Percentiles rank a stretch among this genome's conserved stretches.
These are phyloP conservation scores for Papilio polyxenes DNA, from an alignment of 1,140 invertebrate genomes.

Conservation along the genomic window DNA sequence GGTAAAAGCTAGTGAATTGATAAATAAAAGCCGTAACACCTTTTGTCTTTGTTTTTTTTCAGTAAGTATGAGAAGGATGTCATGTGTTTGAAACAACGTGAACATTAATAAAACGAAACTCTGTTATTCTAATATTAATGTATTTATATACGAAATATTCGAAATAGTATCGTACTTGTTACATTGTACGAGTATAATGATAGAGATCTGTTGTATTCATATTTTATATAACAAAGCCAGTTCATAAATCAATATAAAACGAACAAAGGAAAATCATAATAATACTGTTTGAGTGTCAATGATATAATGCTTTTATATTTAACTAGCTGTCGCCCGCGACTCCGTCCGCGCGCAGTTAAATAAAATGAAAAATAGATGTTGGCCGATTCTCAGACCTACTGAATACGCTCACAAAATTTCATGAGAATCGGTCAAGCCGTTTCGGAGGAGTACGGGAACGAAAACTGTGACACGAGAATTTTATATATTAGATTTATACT, in stretches of 20 bases:
- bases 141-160: neutral
- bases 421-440: too few species aligned
- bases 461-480: too few species aligned
- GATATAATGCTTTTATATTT: neutral
- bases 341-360: too few species aligned
- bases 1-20: too few species aligned
- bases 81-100: neutral
- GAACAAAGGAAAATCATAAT: neutral
- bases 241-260: conserved; percentile 1
- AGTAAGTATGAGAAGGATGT: neutral
- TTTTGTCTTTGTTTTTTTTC: neutral
- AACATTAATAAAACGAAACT: neutral
- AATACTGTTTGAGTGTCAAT: neutral
- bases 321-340: too few species aligned
- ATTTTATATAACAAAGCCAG: neutral
- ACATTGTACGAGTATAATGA: neutral
- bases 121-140: neutral
- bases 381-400: too few species aligned
- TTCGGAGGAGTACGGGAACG: too few species aligned
- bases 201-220: neutral
- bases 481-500: too few species aligned
- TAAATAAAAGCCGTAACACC: neutral
- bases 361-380: too few species aligned
- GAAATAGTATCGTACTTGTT: neutral
- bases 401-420: too few species aligned